Conservation (phyloP, 2,888 invertebrate species). For the Coenonympha arcania region DNA sequence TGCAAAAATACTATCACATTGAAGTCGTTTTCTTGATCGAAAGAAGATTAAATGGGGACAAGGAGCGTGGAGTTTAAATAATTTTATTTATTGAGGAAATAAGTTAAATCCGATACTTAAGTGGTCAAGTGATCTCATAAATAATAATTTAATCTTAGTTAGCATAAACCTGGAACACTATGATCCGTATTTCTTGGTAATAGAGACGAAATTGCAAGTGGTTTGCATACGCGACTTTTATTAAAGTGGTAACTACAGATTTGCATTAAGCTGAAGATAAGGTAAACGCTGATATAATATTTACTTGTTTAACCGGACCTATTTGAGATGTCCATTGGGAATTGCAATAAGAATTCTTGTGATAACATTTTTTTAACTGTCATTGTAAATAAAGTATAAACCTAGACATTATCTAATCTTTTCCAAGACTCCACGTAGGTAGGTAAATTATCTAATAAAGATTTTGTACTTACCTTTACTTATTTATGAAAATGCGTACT, state of each 20-base stretch:
- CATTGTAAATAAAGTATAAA: no score
- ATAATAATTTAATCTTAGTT: conserved; percentile 34
- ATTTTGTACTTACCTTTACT: no score
- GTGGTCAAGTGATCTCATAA: conserved; percentile 35
- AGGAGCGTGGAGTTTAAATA: conserved; percentile 28
- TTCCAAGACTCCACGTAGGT: no score
- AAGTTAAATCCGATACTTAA: conserved; percentile 32
- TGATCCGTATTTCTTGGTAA: conserved; percentile 21
- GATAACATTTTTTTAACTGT: background rate
- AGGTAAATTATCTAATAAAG: no score
- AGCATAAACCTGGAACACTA: conserved; percentile 19
- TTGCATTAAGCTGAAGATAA: conserved; percentile 30
- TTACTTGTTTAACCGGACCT: conserved; percentile 27
- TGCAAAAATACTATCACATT: conserved; percentile 50
- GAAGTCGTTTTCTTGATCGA: conserved; percentile 46
- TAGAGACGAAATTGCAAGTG: conserved; percentile 1
- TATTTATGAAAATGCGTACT: no score
- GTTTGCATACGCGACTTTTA: conserved; percentile 7
- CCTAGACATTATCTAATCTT: no score
- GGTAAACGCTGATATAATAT: conserved; percentile 28
- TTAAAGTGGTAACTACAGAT: conserved; percentile 24
- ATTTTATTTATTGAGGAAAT: conserved; percentile 48
- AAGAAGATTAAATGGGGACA: conserved; percentile 37
- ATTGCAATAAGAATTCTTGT: background rate
- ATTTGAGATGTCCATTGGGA: background rate